Conservation (phyloP, 2,888 invertebrate genomes). For the Rotaria sp. region DNA sequence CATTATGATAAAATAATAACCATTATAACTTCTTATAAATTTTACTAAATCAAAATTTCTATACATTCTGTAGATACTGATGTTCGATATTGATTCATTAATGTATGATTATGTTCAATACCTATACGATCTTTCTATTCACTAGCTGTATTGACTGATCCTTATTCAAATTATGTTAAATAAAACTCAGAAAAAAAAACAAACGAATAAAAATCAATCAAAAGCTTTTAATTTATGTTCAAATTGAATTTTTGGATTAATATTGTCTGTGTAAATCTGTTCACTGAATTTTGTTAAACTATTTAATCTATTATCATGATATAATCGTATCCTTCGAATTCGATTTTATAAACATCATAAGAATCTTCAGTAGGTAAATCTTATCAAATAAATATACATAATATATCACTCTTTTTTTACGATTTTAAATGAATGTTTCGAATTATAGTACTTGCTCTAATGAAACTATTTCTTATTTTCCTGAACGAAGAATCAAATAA, state of each 20-base stretch:
- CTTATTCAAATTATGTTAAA: background rate
- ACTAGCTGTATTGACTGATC: background rate
- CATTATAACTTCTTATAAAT: background rate
- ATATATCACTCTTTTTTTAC: too few species aligned
- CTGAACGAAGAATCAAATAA: background rate
- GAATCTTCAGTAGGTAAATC: background rate
- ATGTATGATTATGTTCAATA: background rate
- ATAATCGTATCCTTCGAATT: background rate
- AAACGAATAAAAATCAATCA: background rate
- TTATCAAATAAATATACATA: background rate
- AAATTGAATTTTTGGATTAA: background rate
- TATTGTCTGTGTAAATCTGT: background rate
- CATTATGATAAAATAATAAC: background rate
- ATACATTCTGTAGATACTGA: background rate
- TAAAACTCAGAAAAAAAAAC: background rate
- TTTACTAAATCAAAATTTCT: background rate
- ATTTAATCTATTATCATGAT: background rate
- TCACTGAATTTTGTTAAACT: background rate
- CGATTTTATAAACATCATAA: background rate
- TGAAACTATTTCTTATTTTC: background rate
- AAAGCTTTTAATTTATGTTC: background rate
- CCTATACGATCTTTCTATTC: background rate
- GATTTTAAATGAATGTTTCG: too few species aligned
- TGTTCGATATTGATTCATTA: background rate
- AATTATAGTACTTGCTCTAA: background rate